Percentiles rank a stretch among this genome's conserved stretches.
These are phyloP conservation scores for Lasiurus borealis DNA, from an alignment of 2,113 vertebrate species.

Conservation along the genomic window DNA sequence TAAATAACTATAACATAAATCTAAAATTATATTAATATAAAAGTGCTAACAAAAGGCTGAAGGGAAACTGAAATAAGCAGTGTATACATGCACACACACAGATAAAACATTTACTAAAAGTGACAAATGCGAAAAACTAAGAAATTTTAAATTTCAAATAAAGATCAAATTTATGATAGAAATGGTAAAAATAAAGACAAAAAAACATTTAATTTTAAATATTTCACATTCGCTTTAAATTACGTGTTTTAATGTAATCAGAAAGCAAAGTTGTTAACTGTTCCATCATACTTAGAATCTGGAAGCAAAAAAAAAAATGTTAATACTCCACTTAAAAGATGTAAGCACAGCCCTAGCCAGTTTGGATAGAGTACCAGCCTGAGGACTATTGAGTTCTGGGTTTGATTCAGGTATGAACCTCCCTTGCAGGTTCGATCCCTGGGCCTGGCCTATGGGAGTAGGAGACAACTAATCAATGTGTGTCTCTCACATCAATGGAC, in stretches of 20 bases:
- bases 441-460: too few species aligned
- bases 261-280: not conserved
- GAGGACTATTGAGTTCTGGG: too few species aligned
- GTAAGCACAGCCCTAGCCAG: not conserved
- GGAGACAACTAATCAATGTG: too few species aligned
- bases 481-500: too few species aligned
- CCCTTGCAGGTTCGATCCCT: too few species aligned
- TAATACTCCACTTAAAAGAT: not conserved
- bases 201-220: not conserved
- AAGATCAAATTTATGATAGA: not conserved
- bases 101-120: not conserved
- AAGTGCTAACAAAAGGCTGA: not conserved
- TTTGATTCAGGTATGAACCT: too few species aligned
- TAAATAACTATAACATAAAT: not conserved
- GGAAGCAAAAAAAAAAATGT: not conserved
- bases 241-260: not conserved
- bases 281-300: not conserved
- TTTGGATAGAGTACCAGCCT: too few species aligned
- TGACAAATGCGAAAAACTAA: constrained; percentile 1
- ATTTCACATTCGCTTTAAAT: not conserved
- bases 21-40: not conserved
- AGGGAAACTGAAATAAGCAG: not conserved
- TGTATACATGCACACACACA: not conserved
- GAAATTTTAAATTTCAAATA: not conserved
- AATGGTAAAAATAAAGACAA: not conserved